These are phyloP conservation scores for Tetraodon nigroviridis DNA, from an alignment of 2,113 vertebrate genomes.

Conservation along the genomic window DNA sequence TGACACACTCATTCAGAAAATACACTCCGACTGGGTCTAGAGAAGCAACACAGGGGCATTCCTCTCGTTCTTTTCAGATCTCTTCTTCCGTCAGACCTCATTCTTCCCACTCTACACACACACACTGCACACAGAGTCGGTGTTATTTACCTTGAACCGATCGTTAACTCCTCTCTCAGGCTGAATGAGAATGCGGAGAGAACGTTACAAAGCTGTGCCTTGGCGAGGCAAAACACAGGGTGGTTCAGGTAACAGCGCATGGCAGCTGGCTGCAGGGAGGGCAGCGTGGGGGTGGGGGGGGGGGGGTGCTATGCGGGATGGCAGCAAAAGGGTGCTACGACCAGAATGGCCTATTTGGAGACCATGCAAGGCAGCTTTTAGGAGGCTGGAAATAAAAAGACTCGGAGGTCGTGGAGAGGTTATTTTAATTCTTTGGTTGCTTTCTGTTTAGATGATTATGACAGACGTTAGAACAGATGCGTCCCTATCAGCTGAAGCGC, in stretches of 20 bases:
- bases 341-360: conserved; percentile 17
- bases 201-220: conserved; percentile 60
- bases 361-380: conserved; percentile 45
- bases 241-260: conserved; percentile 36
- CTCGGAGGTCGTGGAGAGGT: too few relatives aligned
- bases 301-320: conserved; percentile 39
- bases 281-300: conserved; percentile 22
- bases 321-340: conserved; percentile 16
- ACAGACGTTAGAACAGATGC: too few relatives aligned
- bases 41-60: conserved; percentile 9
- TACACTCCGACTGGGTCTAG: not conserved
- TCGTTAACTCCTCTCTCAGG: conserved; percentile 73
- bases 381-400: too few relatives aligned
- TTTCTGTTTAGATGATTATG: too few relatives aligned
- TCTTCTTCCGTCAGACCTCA: conserved; percentile 10
- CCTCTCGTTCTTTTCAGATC: conserved; percentile 25
- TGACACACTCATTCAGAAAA: conserved; percentile 4
- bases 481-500: too few relatives aligned
- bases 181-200: conserved; percentile 70
- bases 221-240: conserved; percentile 35
- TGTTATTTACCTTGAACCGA: conserved; percentile 72
- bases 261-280: conserved; percentile 43
- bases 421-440: too few relatives aligned
- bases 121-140: conserved; percentile 29
- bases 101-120: conserved; percentile 44